Percentiles rank a stretch among this genome's conserved stretches.
Evolutionary conservation across 2,113 vertebrate species (phyloP).

Genomic region (Epinephelus moara): DNA sequence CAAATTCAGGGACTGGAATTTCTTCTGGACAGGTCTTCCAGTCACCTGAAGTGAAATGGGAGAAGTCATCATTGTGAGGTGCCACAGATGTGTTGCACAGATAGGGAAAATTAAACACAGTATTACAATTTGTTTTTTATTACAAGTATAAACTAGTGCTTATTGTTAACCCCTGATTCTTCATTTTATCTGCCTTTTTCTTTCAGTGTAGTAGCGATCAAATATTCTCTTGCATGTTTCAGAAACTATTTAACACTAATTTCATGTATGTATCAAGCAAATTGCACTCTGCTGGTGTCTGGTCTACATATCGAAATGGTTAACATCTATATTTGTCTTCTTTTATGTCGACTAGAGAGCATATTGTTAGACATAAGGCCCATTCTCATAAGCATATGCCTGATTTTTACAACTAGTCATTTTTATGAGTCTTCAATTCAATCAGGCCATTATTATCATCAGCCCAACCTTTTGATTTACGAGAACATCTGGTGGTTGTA

Average conservation of each 20-base stretch:
- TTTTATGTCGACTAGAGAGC: slow-evolving; percentile 69
- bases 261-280: slow-evolving; percentile 20
- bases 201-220: neutral
- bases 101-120: fast-evolving
- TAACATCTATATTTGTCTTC: slow-evolving; percentile 45
- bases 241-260: neutral
- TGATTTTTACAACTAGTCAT: slow-evolving; percentile 59
- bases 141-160: neutral
- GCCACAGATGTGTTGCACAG: neutral
- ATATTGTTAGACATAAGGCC: slow-evolving; percentile 78
- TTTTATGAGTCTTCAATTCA: slow-evolving; percentile 76
- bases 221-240: neutral
- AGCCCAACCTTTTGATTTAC: slow-evolving; percentile 78
- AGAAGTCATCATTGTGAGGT: slow-evolving; percentile 23
- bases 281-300: slow-evolving; percentile 14
- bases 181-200: neutral
- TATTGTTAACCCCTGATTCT: neutral
- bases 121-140: neutral
- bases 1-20: neutral
- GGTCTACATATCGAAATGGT: slow-evolving; percentile 23
- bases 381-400: slow-evolving; percentile 73
- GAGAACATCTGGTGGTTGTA: slow-evolving; percentile 76
- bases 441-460: slow-evolving; percentile 81
- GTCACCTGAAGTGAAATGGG: slow-evolving; percentile 4
- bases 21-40: neutral